These are phyloP conservation scores for Mycteria americana DNA, from an alignment of 2,797 vertebrate species.

Conservation along the genomic window DNA sequence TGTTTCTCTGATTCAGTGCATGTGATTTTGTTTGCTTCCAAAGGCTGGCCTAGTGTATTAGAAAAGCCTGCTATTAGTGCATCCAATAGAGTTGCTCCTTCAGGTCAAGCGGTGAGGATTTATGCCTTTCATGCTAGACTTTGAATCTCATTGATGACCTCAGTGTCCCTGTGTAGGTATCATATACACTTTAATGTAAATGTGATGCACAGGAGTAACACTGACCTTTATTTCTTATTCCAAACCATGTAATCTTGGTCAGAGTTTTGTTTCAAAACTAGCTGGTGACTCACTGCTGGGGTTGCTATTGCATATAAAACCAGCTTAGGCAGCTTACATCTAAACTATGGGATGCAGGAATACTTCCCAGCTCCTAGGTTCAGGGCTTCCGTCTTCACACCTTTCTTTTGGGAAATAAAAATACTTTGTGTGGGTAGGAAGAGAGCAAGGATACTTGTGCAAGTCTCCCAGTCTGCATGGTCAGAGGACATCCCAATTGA, in stretches of 20 bases:
- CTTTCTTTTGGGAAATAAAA: background rate
- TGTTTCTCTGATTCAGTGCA: background rate
- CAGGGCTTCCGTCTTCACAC: background rate
- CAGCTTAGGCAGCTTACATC: background rate
- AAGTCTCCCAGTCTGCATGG: background rate
- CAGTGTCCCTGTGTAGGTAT: background rate
- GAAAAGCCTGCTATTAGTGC: background rate
- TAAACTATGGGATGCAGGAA: background rate
- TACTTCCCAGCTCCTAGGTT: background rate
- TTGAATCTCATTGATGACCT: background rate
- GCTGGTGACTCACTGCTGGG: background rate
- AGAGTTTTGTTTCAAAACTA: background rate
- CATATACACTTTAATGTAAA: background rate
- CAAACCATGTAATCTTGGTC: background rate
- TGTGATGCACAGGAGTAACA: background rate
- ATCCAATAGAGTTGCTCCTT: background rate
- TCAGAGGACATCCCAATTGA: background rate
- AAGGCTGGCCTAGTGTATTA: background rate
- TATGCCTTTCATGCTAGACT: background rate
- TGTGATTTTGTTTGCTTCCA: background rate
- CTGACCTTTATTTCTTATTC: background rate
- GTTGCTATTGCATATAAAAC: background rate
- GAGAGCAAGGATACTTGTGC: background rate
- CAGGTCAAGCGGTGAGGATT: background rate
- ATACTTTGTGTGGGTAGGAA: background rate